A percentile compares a stretch with the other conserved stretches of the same genome.
Evolutionary conservation across 30 jellyfish, hydroid and myxozoan genomes (phyloP).

Genomic region (Phacellophora camtschatica): DNA sequence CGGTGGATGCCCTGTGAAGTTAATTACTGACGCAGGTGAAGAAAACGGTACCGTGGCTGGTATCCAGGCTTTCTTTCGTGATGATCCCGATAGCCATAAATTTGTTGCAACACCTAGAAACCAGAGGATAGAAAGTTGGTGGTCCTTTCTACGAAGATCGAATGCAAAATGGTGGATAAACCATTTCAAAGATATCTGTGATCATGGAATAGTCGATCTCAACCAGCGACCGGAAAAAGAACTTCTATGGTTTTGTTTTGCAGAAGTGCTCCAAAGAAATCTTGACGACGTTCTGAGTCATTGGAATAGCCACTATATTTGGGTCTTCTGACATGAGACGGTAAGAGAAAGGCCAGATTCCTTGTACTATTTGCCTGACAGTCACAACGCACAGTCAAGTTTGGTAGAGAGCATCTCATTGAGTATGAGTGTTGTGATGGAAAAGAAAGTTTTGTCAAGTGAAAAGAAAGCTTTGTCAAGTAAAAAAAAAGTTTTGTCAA

Average conservation of each 20-base stretch:
- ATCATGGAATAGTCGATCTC: slow-evolving; percentile 1
- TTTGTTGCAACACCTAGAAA: slow-evolving; percentile 68
- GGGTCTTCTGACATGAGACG: background rate
- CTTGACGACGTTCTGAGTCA: background rate
- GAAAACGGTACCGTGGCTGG: slow-evolving; percentile 73
- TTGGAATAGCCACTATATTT: slow-evolving; percentile 17
- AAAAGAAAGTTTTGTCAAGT: too few species aligned
- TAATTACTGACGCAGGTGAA: slow-evolving; percentile 67
- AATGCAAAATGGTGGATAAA: slow-evolving; percentile 61
- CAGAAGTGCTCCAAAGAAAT: background rate
- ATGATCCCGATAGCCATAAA: slow-evolving; percentile 27
- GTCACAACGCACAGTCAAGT: background rate
- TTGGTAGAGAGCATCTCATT: too few species aligned
- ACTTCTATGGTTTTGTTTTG: slow-evolving; percentile 28
- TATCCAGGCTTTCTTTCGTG: slow-evolving; percentile 49
- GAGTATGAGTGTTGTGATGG: too few species aligned
- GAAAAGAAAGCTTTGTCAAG: too few species aligned
- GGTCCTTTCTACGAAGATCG: slow-evolving; percentile 35
- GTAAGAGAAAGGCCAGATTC: slow-evolving; percentile 43
- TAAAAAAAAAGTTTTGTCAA: too few species aligned
- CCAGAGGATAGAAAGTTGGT: slow-evolving; percentile 71
- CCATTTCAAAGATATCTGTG: slow-evolving; percentile 38
- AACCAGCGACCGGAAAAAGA: slow-evolving; percentile 1
- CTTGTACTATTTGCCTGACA: slow-evolving; percentile 7
- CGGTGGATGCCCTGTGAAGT: slow-evolving; percentile 64